Conservation (phyloP, 2,888 invertebrate species). For the Epirrita christyi region DNA sequence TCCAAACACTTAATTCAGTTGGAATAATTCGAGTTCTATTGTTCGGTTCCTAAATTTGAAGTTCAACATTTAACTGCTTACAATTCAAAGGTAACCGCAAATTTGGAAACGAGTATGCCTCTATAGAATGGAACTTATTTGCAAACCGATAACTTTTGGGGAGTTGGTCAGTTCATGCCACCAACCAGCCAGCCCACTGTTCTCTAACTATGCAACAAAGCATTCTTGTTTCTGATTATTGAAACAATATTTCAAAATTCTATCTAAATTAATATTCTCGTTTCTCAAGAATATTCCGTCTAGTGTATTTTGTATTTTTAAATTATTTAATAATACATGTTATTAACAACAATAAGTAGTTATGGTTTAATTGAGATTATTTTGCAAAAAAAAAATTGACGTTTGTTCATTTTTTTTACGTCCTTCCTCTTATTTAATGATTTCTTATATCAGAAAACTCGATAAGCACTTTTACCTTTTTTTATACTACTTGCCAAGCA, state of each 20-base stretch:
- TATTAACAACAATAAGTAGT: too few species aligned
- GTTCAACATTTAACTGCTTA: slow-evolving; percentile 82
- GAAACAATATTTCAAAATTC: slow-evolving; percentile 49
- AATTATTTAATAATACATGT: too few species aligned
- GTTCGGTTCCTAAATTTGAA: slow-evolving; percentile 80
- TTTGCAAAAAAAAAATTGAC: too few species aligned
- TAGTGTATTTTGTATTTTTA: neutral
- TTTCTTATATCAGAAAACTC: too few species aligned
- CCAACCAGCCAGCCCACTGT: slow-evolving; percentile 57
- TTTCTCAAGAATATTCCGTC: neutral
- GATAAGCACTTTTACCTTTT: too few species aligned
- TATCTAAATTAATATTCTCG: slow-evolving; percentile 28
- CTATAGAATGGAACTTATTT: slow-evolving; percentile 79
- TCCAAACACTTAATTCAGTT: slow-evolving; percentile 78
- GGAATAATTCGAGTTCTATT: slow-evolving; percentile 81
- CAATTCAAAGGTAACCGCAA: slow-evolving; percentile 83
- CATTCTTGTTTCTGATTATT: slow-evolving; percentile 60
- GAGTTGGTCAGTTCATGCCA: slow-evolving; percentile 68
- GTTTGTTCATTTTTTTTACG: too few species aligned
- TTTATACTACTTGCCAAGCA: too few species aligned
- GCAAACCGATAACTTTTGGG: slow-evolving; percentile 80
- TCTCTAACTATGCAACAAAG: slow-evolving; percentile 68
- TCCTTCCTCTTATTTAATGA: too few species aligned
- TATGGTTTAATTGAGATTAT: too few species aligned
- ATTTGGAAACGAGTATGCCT: slow-evolving; percentile 78